Evolutionary conservation across 2,113 vertebrate species (phyloP).

Genomic region (Megatriorchis doriae): DNA sequence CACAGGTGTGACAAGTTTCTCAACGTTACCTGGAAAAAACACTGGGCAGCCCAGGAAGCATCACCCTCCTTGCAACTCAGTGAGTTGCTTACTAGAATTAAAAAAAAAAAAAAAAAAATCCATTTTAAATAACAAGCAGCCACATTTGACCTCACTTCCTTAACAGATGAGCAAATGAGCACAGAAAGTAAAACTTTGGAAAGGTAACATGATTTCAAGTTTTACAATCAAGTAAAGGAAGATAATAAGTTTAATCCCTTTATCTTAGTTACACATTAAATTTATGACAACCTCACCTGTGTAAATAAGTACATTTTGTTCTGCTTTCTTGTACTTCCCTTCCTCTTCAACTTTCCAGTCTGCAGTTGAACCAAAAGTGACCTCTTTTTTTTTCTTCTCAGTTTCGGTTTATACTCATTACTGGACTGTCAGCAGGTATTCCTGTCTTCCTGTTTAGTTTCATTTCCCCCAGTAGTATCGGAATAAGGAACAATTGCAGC

Average conservation of each 20-base stretch:
- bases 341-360: neutral
- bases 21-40: neutral
- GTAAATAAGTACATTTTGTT: neutral
- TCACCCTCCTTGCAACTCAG: neutral
- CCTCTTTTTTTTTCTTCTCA: neutral
- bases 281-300: neutral
- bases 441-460: neutral
- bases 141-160: neutral
- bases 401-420: neutral
- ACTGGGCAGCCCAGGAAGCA: neutral
- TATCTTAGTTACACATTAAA: neutral
- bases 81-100: neutral
- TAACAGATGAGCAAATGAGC: neutral
- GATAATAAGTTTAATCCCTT: neutral
- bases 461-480: neutral
- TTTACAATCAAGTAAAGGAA: neutral
- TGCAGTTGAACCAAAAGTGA: neutral
- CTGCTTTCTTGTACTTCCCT: neutral
- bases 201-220: neutral
- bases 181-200: neutral
- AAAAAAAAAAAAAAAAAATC: rapidly evolving
- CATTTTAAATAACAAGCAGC: neutral
- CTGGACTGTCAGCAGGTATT: neutral
- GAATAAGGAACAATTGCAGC: neutral
- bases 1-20: neutral